phyloP scores from a whole-genome alignment of 2,113 vertebrate species.

The Ranitomeya imitator region DNA sequence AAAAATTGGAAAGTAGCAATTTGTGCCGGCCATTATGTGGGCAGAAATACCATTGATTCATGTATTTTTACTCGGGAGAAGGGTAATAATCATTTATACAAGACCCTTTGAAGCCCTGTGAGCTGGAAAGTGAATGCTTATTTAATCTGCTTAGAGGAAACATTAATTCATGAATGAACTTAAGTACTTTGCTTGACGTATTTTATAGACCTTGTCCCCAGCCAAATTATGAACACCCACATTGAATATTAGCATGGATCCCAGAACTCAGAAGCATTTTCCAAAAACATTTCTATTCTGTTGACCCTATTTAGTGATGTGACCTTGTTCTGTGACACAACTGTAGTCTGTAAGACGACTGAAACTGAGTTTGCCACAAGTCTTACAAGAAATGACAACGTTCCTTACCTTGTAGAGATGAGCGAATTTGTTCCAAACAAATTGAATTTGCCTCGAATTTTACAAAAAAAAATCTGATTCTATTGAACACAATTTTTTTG shows the following conservation, averaged over 20 bases:
- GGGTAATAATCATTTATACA: background rate
- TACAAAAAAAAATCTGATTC: too few species aligned
- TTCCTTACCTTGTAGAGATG: too few species aligned
- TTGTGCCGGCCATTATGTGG: background rate
- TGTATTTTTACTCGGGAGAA: background rate
- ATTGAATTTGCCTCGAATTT: too few species aligned
- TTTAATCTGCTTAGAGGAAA: background rate
- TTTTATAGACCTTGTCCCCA: too few species aligned
- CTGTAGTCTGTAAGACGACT: background rate
- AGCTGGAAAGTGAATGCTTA: background rate
- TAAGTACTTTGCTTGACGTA: background rate
- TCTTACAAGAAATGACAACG: background rate
- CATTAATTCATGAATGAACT: background rate
- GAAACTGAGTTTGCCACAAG: background rate
- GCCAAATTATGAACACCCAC: too few species aligned
- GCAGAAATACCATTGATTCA: background rate
- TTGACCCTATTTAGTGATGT: background rate
- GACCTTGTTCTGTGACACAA: background rate
- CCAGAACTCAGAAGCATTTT: too few species aligned
- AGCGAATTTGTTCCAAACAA: too few species aligned
- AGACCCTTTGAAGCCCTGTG: background rate
- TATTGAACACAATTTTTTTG: too few species aligned
- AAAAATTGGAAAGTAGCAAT: background rate
- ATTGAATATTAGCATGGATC: too few species aligned
- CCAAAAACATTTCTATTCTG: background rate